Conservation (phyloP, 2,113 vertebrate species). For the Centrocercus urophasianus region DNA sequence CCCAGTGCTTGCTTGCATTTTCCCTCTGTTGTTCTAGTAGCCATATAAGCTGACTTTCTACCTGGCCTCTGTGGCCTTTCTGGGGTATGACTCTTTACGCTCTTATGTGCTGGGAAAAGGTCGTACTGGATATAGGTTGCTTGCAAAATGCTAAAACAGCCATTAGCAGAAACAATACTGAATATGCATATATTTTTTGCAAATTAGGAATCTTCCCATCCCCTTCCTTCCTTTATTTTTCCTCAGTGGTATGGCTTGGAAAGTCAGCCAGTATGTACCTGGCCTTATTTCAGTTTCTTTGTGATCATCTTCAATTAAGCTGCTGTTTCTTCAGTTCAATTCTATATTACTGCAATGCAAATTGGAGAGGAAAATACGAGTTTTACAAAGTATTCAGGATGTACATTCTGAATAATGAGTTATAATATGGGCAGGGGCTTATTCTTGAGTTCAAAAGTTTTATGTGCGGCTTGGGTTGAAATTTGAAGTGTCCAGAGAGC, state of each 20-base stretch:
- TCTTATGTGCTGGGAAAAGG: not conserved
- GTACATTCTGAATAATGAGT: not conserved
- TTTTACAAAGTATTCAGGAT: not conserved
- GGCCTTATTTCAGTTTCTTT: not conserved
- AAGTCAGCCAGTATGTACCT: not conserved
- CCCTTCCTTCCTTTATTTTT: accelerated
- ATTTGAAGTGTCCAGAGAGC: not conserved
- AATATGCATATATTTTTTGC: not conserved
- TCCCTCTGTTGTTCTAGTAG: not conserved
- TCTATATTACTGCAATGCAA: not conserved
- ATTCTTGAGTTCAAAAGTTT: not conserved
- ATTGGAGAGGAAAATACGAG: not conserved
- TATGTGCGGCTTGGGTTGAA: not conserved
- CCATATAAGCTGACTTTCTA: not conserved
- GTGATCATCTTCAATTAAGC: not conserved
- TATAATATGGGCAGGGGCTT: not conserved
- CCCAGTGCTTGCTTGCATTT: not conserved
- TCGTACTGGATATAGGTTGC: not conserved
- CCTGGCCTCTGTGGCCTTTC: not conserved
- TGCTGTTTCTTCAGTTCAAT: not conserved
- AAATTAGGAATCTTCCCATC: not conserved
- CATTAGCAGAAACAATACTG: not conserved
- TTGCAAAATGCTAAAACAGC: not conserved
- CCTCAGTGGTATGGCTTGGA: not conserved
- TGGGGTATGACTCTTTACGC: not conserved